Percentiles rank a stretch among this genome's conserved stretches.
These are phyloP conservation scores for Prunella fulvescens DNA, from an alignment of 2,113 vertebrate genomes.

Conservation along the genomic window DNA sequence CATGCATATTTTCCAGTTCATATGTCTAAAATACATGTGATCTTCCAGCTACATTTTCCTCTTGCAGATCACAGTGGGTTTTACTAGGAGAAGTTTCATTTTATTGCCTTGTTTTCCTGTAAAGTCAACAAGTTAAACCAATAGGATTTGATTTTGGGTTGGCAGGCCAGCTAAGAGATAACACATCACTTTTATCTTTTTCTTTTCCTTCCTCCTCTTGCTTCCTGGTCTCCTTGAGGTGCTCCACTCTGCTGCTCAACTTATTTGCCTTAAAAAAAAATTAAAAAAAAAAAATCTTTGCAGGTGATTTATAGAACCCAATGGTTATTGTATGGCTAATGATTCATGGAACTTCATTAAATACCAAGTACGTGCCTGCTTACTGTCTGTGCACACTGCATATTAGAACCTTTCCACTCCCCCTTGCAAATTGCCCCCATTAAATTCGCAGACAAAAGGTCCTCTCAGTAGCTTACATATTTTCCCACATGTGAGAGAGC, in stretches of 20 bases:
- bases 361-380: conserved; percentile 62
- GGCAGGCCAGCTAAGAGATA: conserved; percentile 2
- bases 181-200: background rate
- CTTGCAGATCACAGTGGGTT: background rate
- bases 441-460: conserved; percentile 73
- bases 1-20: background rate
- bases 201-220: background rate
- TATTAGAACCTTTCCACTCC: conserved; percentile 72
- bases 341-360: conserved; percentile 70
- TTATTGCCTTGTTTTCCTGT: conserved; percentile 58
- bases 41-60: background rate
- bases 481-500: conserved; percentile 78
- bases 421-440: conserved; percentile 67
- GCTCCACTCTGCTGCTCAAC: background rate
- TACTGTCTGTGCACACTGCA: conserved; percentile 65
- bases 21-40: background rate
- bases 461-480: conserved; percentile 73
- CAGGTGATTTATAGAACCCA: conserved; percentile 59
- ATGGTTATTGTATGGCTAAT: conserved; percentile 54
- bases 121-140: conserved; percentile 58
- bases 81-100: conserved; percentile 33
- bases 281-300: background rate
- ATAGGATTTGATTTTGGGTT: conserved; percentile 53
- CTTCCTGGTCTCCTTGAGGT: background rate
- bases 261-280: background rate